Evolutionary conservation across 1,140 invertebrate genomes (phyloP).

Genomic region (Monochamus saltuarius): DNA sequence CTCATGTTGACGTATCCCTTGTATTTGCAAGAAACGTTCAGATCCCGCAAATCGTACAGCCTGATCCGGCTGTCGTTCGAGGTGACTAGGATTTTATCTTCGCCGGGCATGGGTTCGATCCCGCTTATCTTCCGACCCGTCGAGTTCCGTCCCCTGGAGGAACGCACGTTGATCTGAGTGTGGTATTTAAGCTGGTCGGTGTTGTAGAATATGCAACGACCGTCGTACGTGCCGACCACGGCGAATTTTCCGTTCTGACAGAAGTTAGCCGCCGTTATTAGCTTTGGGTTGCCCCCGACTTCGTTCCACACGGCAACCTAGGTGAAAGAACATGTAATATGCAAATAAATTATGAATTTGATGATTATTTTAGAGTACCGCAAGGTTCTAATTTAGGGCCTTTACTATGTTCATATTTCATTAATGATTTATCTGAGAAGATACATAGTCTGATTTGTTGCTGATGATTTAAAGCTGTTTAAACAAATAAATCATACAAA

Average conservation of each 20-base stretch:
- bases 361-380: too few relatives aligned
- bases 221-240: conserved; percentile 97
- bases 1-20: conserved; percentile 86
- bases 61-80: conserved; percentile 97
- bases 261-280: conserved; percentile 98
- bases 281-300: conserved; percentile 87
- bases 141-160: conserved; percentile 91
- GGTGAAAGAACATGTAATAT: neutral
- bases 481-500: too few relatives aligned
- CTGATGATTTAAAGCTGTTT: too few relatives aligned
- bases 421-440: too few relatives aligned
- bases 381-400: too few relatives aligned
- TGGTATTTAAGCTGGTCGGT: conserved; percentile 98
- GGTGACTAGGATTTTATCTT: conserved; percentile 96
- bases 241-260: conserved; percentile 98
- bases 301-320: conserved; percentile 94
- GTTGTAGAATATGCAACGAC: conserved; percentile 96
- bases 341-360: too few relatives aligned
- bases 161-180: conserved; percentile 95
- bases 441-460: too few relatives aligned
- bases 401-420: too few relatives aligned
- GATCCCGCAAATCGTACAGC: conserved; percentile 93
- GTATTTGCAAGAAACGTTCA: conserved; percentile 96
- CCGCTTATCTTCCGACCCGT: conserved; percentile 95
- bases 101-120: conserved; percentile 94